Evolutionary conservation across 2,113 vertebrate species (phyloP).

Genomic region (Capreolus pygargus): DNA sequence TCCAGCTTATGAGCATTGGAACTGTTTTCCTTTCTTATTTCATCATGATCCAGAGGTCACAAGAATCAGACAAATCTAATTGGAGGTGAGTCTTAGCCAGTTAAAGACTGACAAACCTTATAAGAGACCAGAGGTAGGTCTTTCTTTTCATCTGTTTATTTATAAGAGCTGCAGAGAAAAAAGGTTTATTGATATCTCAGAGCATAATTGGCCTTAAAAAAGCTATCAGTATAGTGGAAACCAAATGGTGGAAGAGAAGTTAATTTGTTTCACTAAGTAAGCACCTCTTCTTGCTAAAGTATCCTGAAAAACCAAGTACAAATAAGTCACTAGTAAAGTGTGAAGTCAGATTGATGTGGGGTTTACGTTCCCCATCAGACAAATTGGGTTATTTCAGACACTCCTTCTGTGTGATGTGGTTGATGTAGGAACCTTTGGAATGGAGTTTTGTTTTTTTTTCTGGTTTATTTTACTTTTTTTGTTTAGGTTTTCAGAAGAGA

Average conservation of each 20-base stretch:
- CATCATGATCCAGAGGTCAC: background rate
- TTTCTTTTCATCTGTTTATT: slow-evolving; percentile 6
- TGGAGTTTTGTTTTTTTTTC: background rate
- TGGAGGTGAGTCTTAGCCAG: background rate
- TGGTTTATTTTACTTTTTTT: background rate
- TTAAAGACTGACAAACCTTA: background rate
- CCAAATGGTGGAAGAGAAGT: background rate
- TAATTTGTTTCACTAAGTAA: background rate
- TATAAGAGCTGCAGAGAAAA: slow-evolving; percentile 1
- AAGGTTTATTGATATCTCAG: background rate
- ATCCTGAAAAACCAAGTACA: background rate
- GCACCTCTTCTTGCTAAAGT: background rate
- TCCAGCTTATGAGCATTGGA: background rate
- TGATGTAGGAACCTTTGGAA: background rate
- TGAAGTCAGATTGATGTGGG: background rate
- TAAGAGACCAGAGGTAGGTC: background rate
- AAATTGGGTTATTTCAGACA: background rate
- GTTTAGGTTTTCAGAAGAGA: slow-evolving; percentile 3
- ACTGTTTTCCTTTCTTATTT: slow-evolving; percentile 4
- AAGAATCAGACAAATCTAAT: slow-evolving; percentile 18
- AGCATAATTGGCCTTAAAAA: slow-evolving; percentile 1
- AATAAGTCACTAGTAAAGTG: background rate
- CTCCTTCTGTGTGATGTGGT: background rate
- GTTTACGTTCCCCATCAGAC: slow-evolving; percentile 9
- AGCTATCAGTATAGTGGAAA: background rate